Evolutionary conservation across 2,888 invertebrate genomes (phyloP).

Genomic region (Stenchaetothrips biformis): DNA sequence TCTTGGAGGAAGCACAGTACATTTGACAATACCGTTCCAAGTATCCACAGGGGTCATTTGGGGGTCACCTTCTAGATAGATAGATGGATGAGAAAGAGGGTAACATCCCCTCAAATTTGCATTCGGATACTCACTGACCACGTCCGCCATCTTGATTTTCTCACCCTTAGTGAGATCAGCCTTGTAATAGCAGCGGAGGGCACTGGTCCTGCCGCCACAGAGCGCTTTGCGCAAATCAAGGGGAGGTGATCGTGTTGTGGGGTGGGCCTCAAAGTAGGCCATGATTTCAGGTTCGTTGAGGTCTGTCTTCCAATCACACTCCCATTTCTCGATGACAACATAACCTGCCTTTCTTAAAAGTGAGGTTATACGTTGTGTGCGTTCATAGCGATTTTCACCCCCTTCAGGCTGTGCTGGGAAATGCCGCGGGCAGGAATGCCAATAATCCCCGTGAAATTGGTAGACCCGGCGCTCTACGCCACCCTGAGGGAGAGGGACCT

Average conservation of each 20-base stretch:
- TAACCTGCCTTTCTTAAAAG: too few species aligned
- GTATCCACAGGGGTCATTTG: conserved; percentile 24
- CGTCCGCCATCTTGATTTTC: conserved; percentile 33
- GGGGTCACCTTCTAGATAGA: conserved; percentile 31
- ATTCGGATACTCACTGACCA: conserved; percentile 32
- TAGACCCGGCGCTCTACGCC: conserved; percentile 30
- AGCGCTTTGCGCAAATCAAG: conserved; percentile 39
- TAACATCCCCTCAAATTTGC: conserved; percentile 29
- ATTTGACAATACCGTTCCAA: conserved; percentile 31
- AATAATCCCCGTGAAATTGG: conserved; percentile 36
- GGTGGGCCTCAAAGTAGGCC: background rate
- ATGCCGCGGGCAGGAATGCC: conserved; percentile 32
- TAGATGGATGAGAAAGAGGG: background rate
- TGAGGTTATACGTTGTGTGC: too few species aligned
- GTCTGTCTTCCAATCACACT: too few species aligned
- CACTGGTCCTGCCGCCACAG: conserved; percentile 39
- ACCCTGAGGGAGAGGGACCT: background rate
- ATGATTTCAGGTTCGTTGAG: background rate
- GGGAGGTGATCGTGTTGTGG: conserved; percentile 22
- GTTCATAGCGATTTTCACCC: too few species aligned
- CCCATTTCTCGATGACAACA: too few species aligned
- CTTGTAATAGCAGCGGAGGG: background rate
- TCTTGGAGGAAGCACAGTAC: conserved; percentile 31
- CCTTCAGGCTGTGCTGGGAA: background rate
- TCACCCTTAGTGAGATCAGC: conserved; percentile 23